Evolutionary conservation across 2,113 vertebrate genomes (phyloP), one percentile per base, ranked within the genome.

Genomic region (Bos taurus): DNA sequence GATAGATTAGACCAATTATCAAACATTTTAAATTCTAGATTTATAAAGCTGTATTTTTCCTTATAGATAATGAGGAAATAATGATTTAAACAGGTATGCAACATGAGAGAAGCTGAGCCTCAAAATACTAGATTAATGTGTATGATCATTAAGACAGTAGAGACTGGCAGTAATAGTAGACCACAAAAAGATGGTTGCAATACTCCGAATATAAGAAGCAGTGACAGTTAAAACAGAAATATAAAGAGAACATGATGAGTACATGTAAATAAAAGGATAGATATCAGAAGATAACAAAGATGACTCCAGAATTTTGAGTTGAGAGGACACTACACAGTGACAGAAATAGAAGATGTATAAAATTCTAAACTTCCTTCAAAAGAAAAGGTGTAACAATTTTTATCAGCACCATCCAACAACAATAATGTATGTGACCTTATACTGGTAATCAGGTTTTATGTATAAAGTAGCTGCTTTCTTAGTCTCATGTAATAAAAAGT

Each of bases 251-350:
- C 11, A 36, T 36, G 5, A 40, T 50, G 56, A 59, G 21, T 95
- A 74, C 14, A 26, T 2, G 36, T 50, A 85, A 95, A 67, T 54
- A 82, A 94, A 95, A 81, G 50, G 40, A 67, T 17, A 90, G 48
- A 5, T 30, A 36, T 36, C 3, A 2, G 36, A n/a, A 95, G 57
- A 95, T 21, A 87, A 62, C 71, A 88, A 78, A 67, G 67, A 90
- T 7, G 13, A 84, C 9, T 86, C 13, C 26, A 88, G 64, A 80
- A 26, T 74, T 89, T 43, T 81, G 46, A 98, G 81, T 6, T 82
- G 54, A 91, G 13, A 82, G 25, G 60, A 86, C 26, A 97, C 12
- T 28, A 92, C 84, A 96, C 46, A 96, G 94, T 88, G 33, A 96
- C 16, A 91, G 52, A 95, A 74, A 88, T 2, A 88, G 43, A 95